Evolutionary conservation across 1,140 invertebrate genomes (phyloP), one percentile per base, ranked within the genome.

Genomic region (Ridgeia piscesae): DNA sequence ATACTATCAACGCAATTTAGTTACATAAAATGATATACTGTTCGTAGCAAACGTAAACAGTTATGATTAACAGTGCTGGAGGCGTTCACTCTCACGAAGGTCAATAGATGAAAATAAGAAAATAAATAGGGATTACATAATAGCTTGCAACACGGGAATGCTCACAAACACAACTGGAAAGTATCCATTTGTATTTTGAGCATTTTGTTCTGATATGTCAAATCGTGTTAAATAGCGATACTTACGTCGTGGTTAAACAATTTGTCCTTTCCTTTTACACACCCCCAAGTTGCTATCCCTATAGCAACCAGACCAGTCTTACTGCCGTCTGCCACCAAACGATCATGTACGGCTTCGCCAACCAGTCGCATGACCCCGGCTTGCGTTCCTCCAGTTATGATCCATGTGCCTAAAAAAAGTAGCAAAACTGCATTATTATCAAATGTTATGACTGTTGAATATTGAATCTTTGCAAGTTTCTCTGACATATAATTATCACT

Each of bases 331-430:
- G 94, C 94, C 48, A 95, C 93, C 1, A 94, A 94, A 58, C 95
- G 95, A 42, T 96, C 95, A 91, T 95, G 94, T 2, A 96, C 95
- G 27, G 96, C 96, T 89, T 96, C 95, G 6, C 96, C 96, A 0
- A 96, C 96, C 92, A 95, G 94, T 93, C 96, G 96, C 95, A 96
- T 96, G 35, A 96, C 95, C 1, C 96, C 96, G 35, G 95, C 94
- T 93, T 96, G 95, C 42, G 95, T 95, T 4, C 96, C 96, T 90
- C 96, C 96, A 50, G 96, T 96, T 0, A 96, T 94, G 88, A 96
- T 95, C 96, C 96, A 96, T 11, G 96, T 96, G 88, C 95, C 95
- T 96, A 27, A 31, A 21, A 21, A 77, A 31, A 77, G 58, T 77
- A 77, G 27, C 6, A 77, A 17, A 77, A 77, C 17, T 77, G 58